These are phyloP conservation scores for Urocolius indicus DNA, from an alignment of 2,113 vertebrate species.

Conservation along the genomic window DNA sequence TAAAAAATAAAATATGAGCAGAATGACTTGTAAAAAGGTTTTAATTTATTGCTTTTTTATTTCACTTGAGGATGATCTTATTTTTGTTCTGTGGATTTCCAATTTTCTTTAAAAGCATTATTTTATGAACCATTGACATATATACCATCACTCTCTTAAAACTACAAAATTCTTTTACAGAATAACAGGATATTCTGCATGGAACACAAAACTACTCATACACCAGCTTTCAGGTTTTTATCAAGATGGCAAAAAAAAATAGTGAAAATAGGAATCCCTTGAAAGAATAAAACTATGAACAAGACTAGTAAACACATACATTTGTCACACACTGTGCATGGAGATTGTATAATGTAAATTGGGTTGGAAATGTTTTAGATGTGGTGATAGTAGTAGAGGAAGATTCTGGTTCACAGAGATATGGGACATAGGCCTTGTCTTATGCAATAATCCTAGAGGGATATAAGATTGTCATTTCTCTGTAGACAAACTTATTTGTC, in stretches of 20 bases:
- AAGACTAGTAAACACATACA: not conserved
- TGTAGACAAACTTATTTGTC: not conserved
- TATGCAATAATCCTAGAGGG: not conserved
- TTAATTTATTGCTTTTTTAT: constrained; percentile 40
- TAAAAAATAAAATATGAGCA: constrained; percentile 32
- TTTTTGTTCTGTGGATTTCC: not conserved
- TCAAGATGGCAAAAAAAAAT: not conserved
- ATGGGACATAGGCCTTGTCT: not conserved
- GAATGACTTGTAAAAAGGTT: not conserved
- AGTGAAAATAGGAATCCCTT: not conserved
- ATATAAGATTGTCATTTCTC: not conserved
- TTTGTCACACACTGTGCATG: not conserved
- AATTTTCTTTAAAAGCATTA: constrained; percentile 6
- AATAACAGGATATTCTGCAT: not conserved
- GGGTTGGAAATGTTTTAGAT: not conserved
- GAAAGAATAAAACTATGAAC: not conserved
- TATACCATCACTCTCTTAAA: not conserved
- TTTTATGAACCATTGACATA: not conserved
- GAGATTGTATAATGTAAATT: not conserved
- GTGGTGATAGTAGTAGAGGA: not conserved
- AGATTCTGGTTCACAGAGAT: not conserved
- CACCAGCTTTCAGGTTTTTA: not conserved
- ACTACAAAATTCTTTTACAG: not conserved
- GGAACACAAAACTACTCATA: not conserved
- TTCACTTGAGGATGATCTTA: not conserved